Base-by-base conservation (phyloP, 2,888 invertebrate genomes). In the Salpingus planirostris region DNA sequence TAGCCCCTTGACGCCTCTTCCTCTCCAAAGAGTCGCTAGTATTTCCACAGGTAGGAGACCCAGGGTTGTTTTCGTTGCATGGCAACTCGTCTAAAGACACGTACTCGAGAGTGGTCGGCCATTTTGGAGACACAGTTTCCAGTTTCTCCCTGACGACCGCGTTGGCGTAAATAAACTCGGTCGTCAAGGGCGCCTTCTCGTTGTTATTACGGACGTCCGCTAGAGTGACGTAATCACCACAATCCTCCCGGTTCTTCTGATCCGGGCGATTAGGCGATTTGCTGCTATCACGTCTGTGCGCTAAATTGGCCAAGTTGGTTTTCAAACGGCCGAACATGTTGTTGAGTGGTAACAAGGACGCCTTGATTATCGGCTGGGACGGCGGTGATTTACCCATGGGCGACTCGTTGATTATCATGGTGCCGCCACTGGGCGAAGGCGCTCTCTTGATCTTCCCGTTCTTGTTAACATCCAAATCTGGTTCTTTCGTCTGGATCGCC, bases 181-280 rank as follows among this genome's bases (percentile, higher is more conserved):
- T 41, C 2, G 57, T 56, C 38, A 49, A 30, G 3, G 44, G 46
- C 6, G 51, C 40, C 55, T 77, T 78, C 55, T 80, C 76, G 55
- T 85, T 84, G 54, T 84, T 84, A 59, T 84, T 84, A 58, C 78
- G 76, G 33, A 84, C 78, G 63, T 88, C 87, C 23, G 86, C 80
- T 54, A 88, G 84, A 28, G 86, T 87, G 6, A 88, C 88, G 63
- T 88, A 88, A 67, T 88, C 88, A 45, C 86, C 88, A 36, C 74
- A 68, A 62, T 80, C 81, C 24, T 42, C 37, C 6, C 44, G 24
- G 3, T 25, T 15, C 5, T 47, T 46, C 8, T 35, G 30, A 7
- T 44, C 46, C 4, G 24, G 28, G 71, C 43, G 60, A 66, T 7
- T 69, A 60, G 50, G 52, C 12, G 76, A 76, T 14, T 77, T 79